A percentile compares a stretch with the other conserved stretches of the same genome.
These are phyloP conservation scores for Xyrichtys novacula DNA, from an alignment of 2,797 vertebrate species.

Conservation along the genomic window DNA sequence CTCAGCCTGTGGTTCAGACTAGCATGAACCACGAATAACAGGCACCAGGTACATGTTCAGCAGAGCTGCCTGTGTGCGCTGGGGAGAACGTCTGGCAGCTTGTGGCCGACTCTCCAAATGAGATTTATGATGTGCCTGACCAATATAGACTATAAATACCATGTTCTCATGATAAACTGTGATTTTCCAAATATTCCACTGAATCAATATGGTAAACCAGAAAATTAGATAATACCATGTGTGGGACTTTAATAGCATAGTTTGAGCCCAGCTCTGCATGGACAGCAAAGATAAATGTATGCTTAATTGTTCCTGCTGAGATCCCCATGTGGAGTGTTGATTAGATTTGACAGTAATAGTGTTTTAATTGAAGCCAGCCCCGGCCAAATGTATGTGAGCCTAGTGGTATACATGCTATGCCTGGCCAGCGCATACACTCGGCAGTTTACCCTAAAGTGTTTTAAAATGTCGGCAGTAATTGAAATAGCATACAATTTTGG, in stretches of 20 bases:
- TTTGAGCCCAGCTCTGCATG: constrained; percentile 60
- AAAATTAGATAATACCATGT: constrained; percentile 80
- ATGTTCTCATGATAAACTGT: constrained; percentile 76
- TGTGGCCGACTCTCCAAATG: constrained; percentile 58
- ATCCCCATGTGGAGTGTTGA: constrained; percentile 74
- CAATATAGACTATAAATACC: constrained; percentile 75
- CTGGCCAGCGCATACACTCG: constrained; percentile 63
- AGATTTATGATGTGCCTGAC: constrained; percentile 78
- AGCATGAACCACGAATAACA: constrained; percentile 63
- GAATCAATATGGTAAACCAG: constrained; percentile 82
- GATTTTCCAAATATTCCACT: constrained; percentile 80
- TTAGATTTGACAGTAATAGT: constrained; percentile 82
- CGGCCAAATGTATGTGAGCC: constrained; percentile 70
- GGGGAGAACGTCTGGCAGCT: constrained; percentile 59
- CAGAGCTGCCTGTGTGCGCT: constrained; percentile 35
- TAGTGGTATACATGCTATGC: constrained; percentile 65
- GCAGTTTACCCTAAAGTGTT: constrained; percentile 70
- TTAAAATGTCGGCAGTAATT: constrained; percentile 74
- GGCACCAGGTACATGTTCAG: constrained; percentile 63
- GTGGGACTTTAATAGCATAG: constrained; percentile 78
- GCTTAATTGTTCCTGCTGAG: constrained; percentile 77
- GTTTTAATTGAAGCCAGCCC: constrained; percentile 84
- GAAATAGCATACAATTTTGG: constrained; percentile 44
- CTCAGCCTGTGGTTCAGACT: constrained; percentile 51
- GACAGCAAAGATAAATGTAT: constrained; percentile 75